Conservation (phyloP, 2,888 invertebrate genomes). For the Eupithecia insigniata region DNA sequence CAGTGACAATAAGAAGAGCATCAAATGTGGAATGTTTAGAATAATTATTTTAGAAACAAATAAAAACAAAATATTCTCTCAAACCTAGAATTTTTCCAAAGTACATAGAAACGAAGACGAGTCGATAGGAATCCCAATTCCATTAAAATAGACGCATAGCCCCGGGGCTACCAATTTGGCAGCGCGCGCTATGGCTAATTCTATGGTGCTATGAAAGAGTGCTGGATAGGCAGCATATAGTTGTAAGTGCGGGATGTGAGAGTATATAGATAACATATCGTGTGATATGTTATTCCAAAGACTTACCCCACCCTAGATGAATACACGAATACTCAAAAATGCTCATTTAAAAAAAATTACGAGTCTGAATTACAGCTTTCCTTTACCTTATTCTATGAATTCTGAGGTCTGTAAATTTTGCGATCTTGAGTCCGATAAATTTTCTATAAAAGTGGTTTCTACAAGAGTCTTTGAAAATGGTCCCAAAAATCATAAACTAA, state of each 20-base stretch:
- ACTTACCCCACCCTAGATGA: neutral
- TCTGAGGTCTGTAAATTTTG: no score
- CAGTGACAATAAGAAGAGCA: neutral
- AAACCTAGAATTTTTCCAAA: neutral
- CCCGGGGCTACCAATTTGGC: conserved; percentile 30
- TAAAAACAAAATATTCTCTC: neutral
- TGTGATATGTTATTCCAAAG: no score
- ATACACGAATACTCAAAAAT: neutral
- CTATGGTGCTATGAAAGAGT: neutral
- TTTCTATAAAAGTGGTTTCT: no score
- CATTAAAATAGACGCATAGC: conserved; percentile 1
- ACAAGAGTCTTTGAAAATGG: no score
- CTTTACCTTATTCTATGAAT: no score
- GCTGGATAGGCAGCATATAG: neutral
- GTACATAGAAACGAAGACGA: neutral
- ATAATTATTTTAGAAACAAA: neutral
- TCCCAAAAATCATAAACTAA: no score
- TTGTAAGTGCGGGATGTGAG: neutral
- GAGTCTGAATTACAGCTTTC: no score
- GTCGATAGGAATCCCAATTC: neutral
- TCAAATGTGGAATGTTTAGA: neutral
- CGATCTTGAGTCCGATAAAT: no score
- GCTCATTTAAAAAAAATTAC: no score
- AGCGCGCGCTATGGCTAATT: conserved; percentile 7
- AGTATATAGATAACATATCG: neutral